Evolutionary conservation across 1,140 invertebrate genomes (phyloP), one percentile per base, ranked within the genome.

Genomic region (Drosophila pseudoobscura): DNA sequence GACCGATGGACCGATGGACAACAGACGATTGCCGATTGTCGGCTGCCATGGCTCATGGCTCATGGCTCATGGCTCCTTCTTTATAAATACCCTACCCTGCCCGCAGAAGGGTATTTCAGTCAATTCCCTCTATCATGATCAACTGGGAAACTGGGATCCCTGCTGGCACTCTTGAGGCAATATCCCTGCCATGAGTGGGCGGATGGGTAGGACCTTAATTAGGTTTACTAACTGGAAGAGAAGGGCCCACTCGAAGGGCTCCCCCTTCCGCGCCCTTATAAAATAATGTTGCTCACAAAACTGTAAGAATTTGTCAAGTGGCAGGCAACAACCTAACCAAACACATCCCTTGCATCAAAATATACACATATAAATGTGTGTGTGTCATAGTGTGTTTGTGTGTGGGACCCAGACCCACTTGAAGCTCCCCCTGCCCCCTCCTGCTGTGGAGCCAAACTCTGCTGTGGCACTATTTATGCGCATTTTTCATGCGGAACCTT

Each of bases 221-320:
- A 70, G 66, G 66, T 69, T 70, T 52, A 69, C 66, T 44, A 44
- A 50, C 65, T 69, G 63, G 63, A 69, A 68, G 63, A 9, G 63
- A 56, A 69, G 51, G 49, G 63, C 51, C 11, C 35, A 39, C 35
- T 39, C 3, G 11, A 39, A 13, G 35, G 35, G 35, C 35, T 5
- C 35, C 35, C 11, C 3, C 29, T 1, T 8, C 29, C 24, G 4
- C 24, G 5, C 24, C 35, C 35, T 4, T 70, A 61, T 69, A 65
- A 35, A 76, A 84, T 66, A 66, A 85, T 77, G 63, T 76, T 82
- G 78, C 80, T 75, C 49, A 62, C 57, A 76, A 85, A 76, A 85
- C 77, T 87, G 80, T 68, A 75, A 75, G 78, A 88, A 87, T 75
- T 88, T 87, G 83, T 87, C 82, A 85, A 85, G 82, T 87, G 82